phyloP scores from a whole-genome alignment of 2,797 vertebrate species.

The Chloroceryle inda region DNA sequence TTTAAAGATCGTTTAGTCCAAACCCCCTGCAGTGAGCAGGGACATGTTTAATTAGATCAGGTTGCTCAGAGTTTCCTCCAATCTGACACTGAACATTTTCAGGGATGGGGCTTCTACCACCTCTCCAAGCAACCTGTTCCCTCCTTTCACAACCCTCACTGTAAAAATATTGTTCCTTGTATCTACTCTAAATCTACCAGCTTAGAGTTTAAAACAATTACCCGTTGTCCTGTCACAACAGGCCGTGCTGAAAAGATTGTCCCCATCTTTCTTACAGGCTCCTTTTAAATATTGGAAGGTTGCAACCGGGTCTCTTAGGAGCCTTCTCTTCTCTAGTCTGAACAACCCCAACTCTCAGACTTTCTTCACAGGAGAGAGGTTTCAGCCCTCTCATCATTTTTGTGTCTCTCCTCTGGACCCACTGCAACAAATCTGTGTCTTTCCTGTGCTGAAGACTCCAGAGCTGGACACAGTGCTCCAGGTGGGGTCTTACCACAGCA shows the following conservation, averaged over 20 bases:
- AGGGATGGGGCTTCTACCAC: not conserved
- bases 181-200: not conserved
- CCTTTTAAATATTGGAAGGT: too few relatives aligned
- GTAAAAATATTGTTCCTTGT: not conserved
- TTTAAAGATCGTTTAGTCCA: not conserved
- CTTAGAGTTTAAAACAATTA: not conserved
- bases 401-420: too few relatives aligned
- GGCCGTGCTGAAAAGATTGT: too few relatives aligned
- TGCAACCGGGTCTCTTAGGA: too few relatives aligned
- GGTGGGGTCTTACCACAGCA: too few relatives aligned
- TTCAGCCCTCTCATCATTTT: too few relatives aligned
- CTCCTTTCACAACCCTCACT: not conserved
- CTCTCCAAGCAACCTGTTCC: not conserved
- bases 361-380: too few relatives aligned
- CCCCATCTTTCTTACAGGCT: too few relatives aligned
- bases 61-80: not conserved
- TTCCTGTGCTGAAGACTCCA: too few relatives aligned
- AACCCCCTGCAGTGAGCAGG: not conserved
- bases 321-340: too few relatives aligned
- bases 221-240: not conserved
- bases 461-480: too few relatives aligned
- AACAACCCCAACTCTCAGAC: not conserved
- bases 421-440: too few relatives aligned
- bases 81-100: not conserved
- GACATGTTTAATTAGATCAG: not conserved